Percentiles rank a stretch among this genome's conserved stretches.
Evolutionary conservation across 2,113 vertebrate genomes (phyloP).

Genomic region (Prietella phreatophila): DNA sequence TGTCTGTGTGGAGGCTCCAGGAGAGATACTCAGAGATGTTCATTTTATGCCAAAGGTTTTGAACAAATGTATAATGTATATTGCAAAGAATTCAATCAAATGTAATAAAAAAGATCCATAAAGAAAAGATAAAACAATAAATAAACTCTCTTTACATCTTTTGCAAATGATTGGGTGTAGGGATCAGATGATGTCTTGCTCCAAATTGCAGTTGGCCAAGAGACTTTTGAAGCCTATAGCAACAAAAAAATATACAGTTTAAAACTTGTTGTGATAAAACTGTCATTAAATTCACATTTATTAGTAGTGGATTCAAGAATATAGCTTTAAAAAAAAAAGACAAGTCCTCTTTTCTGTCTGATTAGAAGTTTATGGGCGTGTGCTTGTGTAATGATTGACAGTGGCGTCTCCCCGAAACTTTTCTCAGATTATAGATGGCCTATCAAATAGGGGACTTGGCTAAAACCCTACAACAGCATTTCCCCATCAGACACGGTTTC

Average conservation of each 20-base stretch:
- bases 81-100: not conserved
- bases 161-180: not conserved
- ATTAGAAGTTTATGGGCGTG: not conserved
- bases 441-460: no score
- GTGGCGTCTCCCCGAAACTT: not conserved
- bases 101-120: not conserved
- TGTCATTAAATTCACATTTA: not conserved
- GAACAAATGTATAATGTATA: not conserved
- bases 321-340: not conserved
- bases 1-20: no score
- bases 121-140: not conserved
- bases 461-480: no score
- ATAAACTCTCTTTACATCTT: not conserved
- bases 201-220: not conserved
- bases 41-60: not conserved
- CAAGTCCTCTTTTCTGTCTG: not conserved
- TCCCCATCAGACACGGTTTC: no score
- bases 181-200: not conserved
- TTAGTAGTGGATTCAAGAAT: not conserved
- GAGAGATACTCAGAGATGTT: not conserved
- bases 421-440: no score
- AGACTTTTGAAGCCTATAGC: not conserved
- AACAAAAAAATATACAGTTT: no score
- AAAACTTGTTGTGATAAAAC: not conserved
- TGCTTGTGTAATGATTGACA: not conserved